Base-by-base conservation (phyloP, 2,797 vertebrate genomes). In the Sandelia bainsii region DNA sequence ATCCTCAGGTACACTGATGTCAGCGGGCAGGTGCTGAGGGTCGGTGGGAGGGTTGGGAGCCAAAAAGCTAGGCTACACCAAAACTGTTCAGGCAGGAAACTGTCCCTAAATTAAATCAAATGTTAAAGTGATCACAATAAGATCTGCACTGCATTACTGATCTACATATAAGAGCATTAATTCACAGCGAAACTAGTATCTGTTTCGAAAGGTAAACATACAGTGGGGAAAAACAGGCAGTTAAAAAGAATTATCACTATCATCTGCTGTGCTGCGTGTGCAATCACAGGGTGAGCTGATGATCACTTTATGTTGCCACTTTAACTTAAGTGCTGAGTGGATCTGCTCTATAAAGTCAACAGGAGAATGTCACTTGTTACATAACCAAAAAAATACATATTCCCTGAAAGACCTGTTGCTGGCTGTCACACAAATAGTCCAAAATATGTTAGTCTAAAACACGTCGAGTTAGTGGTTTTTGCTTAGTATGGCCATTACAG, bases 1-100 rank as follows among this genome's bases (percentile, higher is more conserved):
- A 82, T 90, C 90, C 84, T 84, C 76, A 77, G 69, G 80, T 84
- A 66, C 78, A 79, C 85, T 52, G 85, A 83, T 74, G 82, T 87
- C 72, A 64, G 78, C 37, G 25, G 75, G 54, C 75, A 75, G 80
- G 82, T 65, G 79, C 45, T 72, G 40, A 69, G 34, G 51, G 52
- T 69, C 12, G 2, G 59, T 14, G 29, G 49, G 52, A 66, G 10
- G 2, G 57, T 14, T n/a, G 62, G 62, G 51, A 74, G 72, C 70
- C 84, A 70, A 58, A 42, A 54, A 87, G 27, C 34, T 1, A n/a
- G 65, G 53, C 72, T 68, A 19, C 72, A 52, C 70, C 68, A 58
- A 46, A 72, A 83, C 40, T 32, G 74, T 60, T 70, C 34, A 62
- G 57, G 61, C 50, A 71, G 60, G 72, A 82, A 83, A 59, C 13